Conservation (phyloP, 2,113 vertebrate species). For the Promerops cafer region DNA sequence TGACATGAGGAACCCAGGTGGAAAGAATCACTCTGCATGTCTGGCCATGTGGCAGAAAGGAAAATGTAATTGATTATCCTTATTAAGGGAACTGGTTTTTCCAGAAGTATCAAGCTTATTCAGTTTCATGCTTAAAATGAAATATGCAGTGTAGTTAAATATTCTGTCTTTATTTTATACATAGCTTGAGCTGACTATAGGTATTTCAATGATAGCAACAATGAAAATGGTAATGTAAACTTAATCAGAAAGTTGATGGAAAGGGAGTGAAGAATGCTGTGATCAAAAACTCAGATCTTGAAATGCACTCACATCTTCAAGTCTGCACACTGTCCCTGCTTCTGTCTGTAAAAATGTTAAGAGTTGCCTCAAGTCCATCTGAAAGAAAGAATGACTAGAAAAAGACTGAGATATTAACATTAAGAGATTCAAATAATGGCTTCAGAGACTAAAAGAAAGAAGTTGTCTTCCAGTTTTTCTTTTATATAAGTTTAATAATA, state of each 20-base stretch:
- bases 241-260: constrained; percentile 66
- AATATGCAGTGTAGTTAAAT: background rate
- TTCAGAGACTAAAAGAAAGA: background rate
- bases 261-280: constrained; percentile 38
- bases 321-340: constrained; percentile 7
- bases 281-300: constrained; percentile 57
- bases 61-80: constrained; percentile 57
- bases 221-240: constrained; percentile 48
- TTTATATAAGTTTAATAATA: background rate
- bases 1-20: constrained; percentile 47
- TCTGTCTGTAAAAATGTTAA: background rate
- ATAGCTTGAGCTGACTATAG: background rate
- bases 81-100: constrained; percentile 40
- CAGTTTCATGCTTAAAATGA: constrained; percentile 11
- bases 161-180: background rate
- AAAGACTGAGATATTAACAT: background rate
- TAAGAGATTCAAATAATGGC: background rate
- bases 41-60: constrained; percentile 8
- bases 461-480: background rate
- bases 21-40: constrained; percentile 13
- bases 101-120: constrained; percentile 25
- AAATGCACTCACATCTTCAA: background rate
- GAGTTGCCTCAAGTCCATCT: background rate
- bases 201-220: background rate
- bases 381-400: background rate